These are phyloP conservation scores for Drosophila falleni DNA, from an alignment of 2,888 invertebrate genomes.

Conservation along the genomic window DNA sequence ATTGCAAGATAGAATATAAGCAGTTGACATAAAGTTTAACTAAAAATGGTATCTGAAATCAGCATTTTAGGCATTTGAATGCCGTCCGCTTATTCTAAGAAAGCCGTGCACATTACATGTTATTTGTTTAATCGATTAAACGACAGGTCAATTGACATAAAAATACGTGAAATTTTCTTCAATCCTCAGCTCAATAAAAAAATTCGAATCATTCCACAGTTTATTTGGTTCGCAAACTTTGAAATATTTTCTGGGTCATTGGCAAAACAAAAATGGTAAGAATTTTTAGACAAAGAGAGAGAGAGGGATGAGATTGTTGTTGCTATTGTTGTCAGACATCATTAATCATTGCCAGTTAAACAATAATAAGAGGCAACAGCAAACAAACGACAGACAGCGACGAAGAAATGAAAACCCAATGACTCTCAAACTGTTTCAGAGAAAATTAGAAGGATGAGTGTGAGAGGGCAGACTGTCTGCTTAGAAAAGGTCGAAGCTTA, in stretches of 20 bases:
- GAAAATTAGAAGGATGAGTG: neutral
- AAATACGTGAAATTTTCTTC: neutral
- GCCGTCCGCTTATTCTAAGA: neutral
- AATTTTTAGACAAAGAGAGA: constrained; percentile 35
- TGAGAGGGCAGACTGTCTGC: constrained; percentile 35
- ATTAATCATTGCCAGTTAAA: constrained; percentile 77
- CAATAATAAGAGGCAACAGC: constrained; percentile 60
- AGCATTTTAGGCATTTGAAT: neutral
- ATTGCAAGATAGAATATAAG: no score
- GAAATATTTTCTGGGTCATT: constrained; percentile 69
- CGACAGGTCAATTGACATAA: constrained; percentile 15
- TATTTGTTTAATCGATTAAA: constrained; percentile 25
- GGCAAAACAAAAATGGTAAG: constrained; percentile 65
- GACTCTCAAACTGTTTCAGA: constrained; percentile 56
- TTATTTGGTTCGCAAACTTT: constrained; percentile 5
- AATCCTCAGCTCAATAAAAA: constrained; percentile 18
- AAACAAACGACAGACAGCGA: constrained; percentile 38
- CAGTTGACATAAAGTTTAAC: neutral
- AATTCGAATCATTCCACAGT: constrained; percentile 43
- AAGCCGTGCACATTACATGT: neutral
- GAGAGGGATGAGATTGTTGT: constrained; percentile 4
- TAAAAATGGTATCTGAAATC: neutral
- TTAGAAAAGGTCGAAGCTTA: constrained; percentile 68
- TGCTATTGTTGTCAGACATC: constrained; percentile 45
- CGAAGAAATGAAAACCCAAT: constrained; percentile 55